Evolutionary conservation across 2,888 invertebrate species (phyloP).

Genomic region (Lathronympha strigana): DNA sequence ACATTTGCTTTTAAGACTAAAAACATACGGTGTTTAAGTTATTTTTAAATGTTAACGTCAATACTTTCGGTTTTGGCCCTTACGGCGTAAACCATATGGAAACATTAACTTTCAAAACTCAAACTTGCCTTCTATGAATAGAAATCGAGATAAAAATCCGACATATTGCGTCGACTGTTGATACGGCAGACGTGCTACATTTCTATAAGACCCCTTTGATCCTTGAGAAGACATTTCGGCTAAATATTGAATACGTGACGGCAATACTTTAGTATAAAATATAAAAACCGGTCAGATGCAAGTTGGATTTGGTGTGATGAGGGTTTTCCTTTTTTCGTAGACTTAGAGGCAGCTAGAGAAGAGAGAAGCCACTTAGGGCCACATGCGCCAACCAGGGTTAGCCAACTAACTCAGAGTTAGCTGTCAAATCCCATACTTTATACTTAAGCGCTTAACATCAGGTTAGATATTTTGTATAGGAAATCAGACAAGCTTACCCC

Average conservation of each 20-base stretch:
- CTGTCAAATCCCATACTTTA: too few relatives aligned
- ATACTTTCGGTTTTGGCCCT: not conserved
- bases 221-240: conserved; percentile 51
- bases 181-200: conserved; percentile 43
- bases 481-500: too few relatives aligned
- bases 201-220: conserved; percentile 52
- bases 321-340: conserved; percentile 36
- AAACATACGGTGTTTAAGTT: too few relatives aligned
- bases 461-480: too few relatives aligned
- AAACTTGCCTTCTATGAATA: conserved; percentile 47
- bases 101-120: conserved; percentile 49
- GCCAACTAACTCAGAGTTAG: too few relatives aligned
- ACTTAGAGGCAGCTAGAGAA: not conserved
- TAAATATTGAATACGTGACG: conserved; percentile 59
- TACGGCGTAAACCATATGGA: conserved; percentile 29
- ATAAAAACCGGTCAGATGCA: conserved; percentile 39
- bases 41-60: too few relatives aligned
- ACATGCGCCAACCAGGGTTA: too few relatives aligned
- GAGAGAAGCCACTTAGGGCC: too few relatives aligned
- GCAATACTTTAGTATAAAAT: conserved; percentile 48
- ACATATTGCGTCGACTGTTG: conserved; percentile 44
- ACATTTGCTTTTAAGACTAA: too few relatives aligned
- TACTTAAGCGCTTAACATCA: too few relatives aligned
- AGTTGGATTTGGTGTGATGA: conserved; percentile 40
- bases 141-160: conserved; percentile 48